phyloP scores from a whole-genome alignment of 2,797 vertebrate species.

The Poecilia velifera region DNA sequence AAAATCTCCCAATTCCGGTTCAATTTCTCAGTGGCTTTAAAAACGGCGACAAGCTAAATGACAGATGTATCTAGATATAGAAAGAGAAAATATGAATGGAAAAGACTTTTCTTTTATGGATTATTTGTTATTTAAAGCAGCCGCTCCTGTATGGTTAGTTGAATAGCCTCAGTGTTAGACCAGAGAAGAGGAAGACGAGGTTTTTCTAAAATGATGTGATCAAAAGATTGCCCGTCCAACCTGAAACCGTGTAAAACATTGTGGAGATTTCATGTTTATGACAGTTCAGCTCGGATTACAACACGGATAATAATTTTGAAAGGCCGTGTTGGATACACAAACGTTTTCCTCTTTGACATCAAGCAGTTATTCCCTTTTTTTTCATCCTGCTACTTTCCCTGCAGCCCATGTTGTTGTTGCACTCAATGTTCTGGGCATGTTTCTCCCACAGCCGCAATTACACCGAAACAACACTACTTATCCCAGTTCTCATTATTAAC shows the following conservation, averaged over 20 bases:
- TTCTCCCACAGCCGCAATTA: constrained; percentile 67
- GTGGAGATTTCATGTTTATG: background rate
- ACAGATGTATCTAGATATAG: background rate
- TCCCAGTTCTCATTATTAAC: constrained; percentile 60
- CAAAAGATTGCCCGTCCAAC: background rate
- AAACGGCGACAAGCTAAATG: background rate
- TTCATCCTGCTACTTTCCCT: background rate
- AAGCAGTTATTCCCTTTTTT: background rate
- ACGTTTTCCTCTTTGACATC: background rate
- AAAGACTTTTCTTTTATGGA: background rate
- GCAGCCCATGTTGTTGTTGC: constrained; percentile 37
- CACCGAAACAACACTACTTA: constrained; percentile 59
- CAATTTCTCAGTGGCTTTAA: background rate
- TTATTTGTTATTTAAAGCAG: background rate
- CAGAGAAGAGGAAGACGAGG: background rate
- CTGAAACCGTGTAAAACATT: background rate
- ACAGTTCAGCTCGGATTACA: background rate
- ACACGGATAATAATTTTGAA: background rate
- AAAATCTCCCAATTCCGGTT: background rate
- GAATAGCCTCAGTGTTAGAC: background rate
- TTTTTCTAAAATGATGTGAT: background rate
- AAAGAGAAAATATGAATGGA: no score
- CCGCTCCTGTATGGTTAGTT: background rate
- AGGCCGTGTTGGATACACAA: background rate
- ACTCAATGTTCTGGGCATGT: constrained; percentile 36